Evolutionary conservation across 2,113 vertebrate species (phyloP), one percentile per base, ranked within the genome.

Genomic region (Dendropsophus ebraccatus): DNA sequence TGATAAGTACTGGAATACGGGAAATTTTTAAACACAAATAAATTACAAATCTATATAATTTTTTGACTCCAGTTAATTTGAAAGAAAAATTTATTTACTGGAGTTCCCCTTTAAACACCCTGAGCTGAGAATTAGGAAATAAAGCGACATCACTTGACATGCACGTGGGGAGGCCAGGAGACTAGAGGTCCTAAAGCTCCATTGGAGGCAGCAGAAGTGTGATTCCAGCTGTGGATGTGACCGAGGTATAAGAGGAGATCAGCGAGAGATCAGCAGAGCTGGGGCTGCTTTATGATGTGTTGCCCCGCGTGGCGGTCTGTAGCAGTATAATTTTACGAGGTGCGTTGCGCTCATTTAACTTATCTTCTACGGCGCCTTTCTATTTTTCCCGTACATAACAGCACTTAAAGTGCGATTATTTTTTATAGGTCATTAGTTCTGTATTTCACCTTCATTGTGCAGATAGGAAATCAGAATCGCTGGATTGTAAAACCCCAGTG

Each of bases 361-460:
- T 16, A 23, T 32, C 25, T 41, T 58, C 67, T 56, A 7, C 16
- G 37, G 30, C 28, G 2, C 9, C 1, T 60, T 56, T 28, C 30
- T 52, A 17, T 41, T 50, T 50, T 82, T 52, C 37, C 32, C 5
- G 11, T 82, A 82, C 19, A 54, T 49, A 82, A 72, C 49, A n/a
- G 81, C 65, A 70, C 45, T 82, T 82, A 82, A 82, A 54, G 35
- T 54, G 45, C 45, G 50, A 70, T 82, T 82, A 82, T 69, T 70
- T 69, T 72, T 70, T 82, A 50, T 52, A 70, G 81, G 69, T 70
- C 81, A 82, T 82, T 82, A 82, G 65, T 47, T 82, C 81, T 65
- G 65, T 32, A 30, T 17, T 82, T 82, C 72, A 82, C 81, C 81
- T 82, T 47, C 25, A 21, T n/a, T 28, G 45, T 47, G 45, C 37